Evolutionary conservation across 1,140 invertebrate genomes (phyloP), one percentile per base, ranked within the genome.

Genomic region (Pararge aegeria): DNA sequence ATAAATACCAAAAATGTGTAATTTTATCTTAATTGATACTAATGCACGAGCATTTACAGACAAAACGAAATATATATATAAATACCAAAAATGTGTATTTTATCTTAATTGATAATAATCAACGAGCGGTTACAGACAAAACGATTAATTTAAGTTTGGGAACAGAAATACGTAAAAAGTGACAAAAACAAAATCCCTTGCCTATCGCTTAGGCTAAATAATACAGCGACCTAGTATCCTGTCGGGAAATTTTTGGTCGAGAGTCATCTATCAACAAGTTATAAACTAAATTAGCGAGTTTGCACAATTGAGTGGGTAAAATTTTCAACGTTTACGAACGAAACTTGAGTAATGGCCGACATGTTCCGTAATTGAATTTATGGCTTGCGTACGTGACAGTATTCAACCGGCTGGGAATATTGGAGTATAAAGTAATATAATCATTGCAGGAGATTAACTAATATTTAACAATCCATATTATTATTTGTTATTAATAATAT

Each of bases 251-350:
- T 30, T 12, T 54, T 44, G 40, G 24, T 21, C 24, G 37, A 59
- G n/a, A 52, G 21, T 59, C 56, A 59, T 59, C 56, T 59, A 59
- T 59, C 56, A 59, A 52, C 40, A 59, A 59, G 56, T 59, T 59
- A 52, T 52, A 52, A 59, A 59, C 56, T 52, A 59, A 59, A 59
- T 59, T 59, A 51, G 49, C 56, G 38, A 52, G 56, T 34, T 59
- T 20, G 49, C 42, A 51, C 49, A 34, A 42, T 52, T 30, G 38
- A 52, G 48, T 34, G 24, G 30, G 42, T 10, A 46, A 50, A 19
- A 57, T 57, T 57, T 57, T 29, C 49, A 52, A 59, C 37, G 38
- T 59, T 59, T 59, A 20, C 48, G 21, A 58, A 42, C 55, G 34
- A 52, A 55, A 27, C 34, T 42, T 51, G 13, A 50, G 37, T 51